Evolutionary conservation across 2,113 vertebrate species (phyloP), one percentile per base, ranked within the genome.

Genomic region (Gracilinanus agilis): DNA sequence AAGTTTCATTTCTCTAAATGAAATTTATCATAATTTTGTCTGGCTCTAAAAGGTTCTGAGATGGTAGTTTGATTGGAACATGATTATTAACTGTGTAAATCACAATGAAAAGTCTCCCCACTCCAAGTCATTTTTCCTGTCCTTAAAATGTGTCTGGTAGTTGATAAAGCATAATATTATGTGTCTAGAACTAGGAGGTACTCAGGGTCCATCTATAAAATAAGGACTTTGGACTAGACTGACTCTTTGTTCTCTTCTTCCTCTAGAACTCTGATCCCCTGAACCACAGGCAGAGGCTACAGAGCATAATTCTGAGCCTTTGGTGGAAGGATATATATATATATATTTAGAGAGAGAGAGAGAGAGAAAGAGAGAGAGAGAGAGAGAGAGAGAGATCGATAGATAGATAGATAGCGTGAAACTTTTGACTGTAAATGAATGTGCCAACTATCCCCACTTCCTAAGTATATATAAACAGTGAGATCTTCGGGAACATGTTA

Each of bases 401-500:
- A n/a, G n/a, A n/a, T n/a, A n/a, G n/a, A n/a, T n/a, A n/a, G n/a
- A n/a, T n/a, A n/a, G n/a, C n/a, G n/a, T n/a, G n/a, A n/a, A n/a
- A n/a, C n/a, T n/a, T 83, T 19, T 40, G n/a, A 75, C 0, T 23
- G n/a, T 1, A 19, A 21, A 23, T 40, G 67, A 1, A 16, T 40
- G 5, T 21, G 67, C n/a, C n/a, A 83, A 40, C 6, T 34, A 83
- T 83, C 19, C 19, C 40, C 34, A 8, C 67, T 83, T 40, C 27
- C 95, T 90, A 93, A 96, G 95, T 94, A 92, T 95, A 92, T 90
- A 95, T 95, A 97, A 95, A 90, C 55, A 54, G 27, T 92, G 95
- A 92, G 19, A 96, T 40, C 34, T 83, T 23, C 67, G 29, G 29
- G 61, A 67, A 34, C 11, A 40, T 16, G 21, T 6, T 21, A 75